These are phyloP conservation scores for Speoplatyrhinus poulsoni DNA, from an alignment of 2,113 vertebrate species.

Conservation along the genomic window DNA sequence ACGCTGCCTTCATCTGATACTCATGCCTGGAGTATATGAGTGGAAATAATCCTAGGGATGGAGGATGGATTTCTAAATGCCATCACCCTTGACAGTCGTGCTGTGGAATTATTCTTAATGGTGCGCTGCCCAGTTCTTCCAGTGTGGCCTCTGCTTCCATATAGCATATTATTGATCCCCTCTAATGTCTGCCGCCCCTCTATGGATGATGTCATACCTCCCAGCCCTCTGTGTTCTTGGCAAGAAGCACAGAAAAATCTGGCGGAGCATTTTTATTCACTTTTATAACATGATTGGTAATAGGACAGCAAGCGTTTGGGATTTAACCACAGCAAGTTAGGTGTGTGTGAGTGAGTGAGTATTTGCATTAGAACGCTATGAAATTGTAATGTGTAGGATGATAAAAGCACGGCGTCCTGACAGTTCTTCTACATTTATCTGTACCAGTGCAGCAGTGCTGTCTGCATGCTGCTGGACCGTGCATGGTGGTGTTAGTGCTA, in stretches of 20 bases:
- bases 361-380: constrained; percentile 4
- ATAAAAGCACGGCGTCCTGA: constrained; percentile 5
- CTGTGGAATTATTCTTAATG: background rate
- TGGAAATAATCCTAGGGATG: background rate
- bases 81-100: too few relatives aligned
- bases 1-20: too few relatives aligned
- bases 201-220: constrained; percentile 41
- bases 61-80: too few relatives aligned
- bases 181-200: constrained; percentile 51
- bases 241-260: constrained; percentile 2
- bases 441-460: constrained; percentile 40
- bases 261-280: background rate
- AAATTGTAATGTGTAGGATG: constrained; percentile 41
- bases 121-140: constrained; percentile 15
- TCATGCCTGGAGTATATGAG: constrained; percentile 1
- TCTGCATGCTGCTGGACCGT: constrained; percentile 45
- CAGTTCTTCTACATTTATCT: constrained; percentile 54
- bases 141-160: constrained; percentile 10
- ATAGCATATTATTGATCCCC: constrained; percentile 44
- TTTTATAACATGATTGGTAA: background rate
- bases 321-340: constrained; percentile 1
- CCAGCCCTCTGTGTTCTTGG: constrained; percentile 13
- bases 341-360: background rate
- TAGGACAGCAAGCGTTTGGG: constrained; percentile 1
- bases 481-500: constrained; percentile 34